These are phyloP conservation scores for Emydocephalus ijimae DNA, from an alignment of 2,113 vertebrate species.

Conservation along the genomic window DNA sequence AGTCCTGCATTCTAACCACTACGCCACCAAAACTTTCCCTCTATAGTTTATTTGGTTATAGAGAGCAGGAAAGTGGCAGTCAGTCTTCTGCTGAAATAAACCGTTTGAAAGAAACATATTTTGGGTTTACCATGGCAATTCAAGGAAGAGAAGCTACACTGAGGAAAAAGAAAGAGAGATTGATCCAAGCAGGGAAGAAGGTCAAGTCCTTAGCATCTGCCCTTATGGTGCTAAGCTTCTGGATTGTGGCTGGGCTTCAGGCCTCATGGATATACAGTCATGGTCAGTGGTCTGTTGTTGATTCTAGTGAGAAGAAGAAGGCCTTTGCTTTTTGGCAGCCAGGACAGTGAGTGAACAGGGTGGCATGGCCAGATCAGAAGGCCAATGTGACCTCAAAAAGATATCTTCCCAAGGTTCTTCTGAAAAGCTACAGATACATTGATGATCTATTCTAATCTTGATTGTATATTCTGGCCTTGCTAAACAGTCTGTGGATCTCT, in stretches of 20 bases:
- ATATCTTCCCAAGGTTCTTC: neutral
- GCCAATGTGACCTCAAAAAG: neutral
- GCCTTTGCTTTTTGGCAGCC: neutral
- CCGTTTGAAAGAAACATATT: neutral
- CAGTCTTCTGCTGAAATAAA: neutral
- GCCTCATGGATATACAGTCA: neutral
- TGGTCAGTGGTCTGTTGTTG: neutral
- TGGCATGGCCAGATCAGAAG: neutral
- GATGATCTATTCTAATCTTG: neutral
- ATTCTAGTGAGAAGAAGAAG: neutral
- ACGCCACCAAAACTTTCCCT: too few relatives aligned
- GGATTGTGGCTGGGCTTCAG: neutral
- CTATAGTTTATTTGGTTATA: neutral
- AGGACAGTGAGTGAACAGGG: neutral
- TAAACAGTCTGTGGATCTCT: neutral
- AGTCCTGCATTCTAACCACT: too few relatives aligned
- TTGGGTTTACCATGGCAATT: neutral
- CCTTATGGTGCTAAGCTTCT: neutral
- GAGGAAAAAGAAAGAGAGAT: neutral
- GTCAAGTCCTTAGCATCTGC: neutral
- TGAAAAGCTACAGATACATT: neutral
- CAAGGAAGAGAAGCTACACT: neutral
- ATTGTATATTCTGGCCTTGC: neutral
- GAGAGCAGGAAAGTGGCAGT: neutral
- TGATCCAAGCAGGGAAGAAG: neutral